Percentiles rank a stretch among this genome's conserved stretches.
These are phyloP conservation scores for Peromyscus californicus DNA, from an alignment of 2,113 vertebrate species.

Conservation along the genomic window DNA sequence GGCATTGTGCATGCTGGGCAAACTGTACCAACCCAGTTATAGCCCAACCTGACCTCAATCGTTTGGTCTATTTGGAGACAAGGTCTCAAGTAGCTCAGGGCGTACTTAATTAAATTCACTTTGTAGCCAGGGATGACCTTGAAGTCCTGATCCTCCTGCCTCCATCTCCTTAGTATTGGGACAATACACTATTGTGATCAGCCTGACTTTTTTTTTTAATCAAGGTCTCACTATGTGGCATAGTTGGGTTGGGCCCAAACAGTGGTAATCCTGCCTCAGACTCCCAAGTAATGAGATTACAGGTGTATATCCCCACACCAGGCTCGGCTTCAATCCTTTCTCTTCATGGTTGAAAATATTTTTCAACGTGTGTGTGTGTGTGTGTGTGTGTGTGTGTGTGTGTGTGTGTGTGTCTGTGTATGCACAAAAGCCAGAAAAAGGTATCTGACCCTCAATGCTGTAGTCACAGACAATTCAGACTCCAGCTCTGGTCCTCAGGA, in stretches of 20 bases:
- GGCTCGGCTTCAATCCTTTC: background rate
- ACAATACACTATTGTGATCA: background rate
- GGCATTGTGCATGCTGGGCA: background rate
- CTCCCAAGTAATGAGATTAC: background rate
- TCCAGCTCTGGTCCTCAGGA: background rate
- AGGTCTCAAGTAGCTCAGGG: background rate
- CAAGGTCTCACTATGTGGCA: background rate
- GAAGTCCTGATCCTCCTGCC: background rate
- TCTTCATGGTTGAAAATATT: background rate
- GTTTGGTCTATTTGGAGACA: background rate
- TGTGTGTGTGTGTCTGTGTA: background rate
- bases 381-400: background rate
- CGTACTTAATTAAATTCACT: background rate
- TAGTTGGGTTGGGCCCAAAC: background rate
- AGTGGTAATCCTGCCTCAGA: background rate
- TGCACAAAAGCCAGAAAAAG: background rate
- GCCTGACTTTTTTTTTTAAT: background rate
- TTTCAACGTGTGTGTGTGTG: background rate
- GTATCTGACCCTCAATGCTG: background rate
- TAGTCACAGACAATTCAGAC: background rate
- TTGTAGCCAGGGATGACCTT: background rate
- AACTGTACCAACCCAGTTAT: background rate
- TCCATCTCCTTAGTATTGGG: background rate
- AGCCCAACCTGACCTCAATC: too few relatives aligned
- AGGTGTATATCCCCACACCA: background rate